Base-by-base conservation (phyloP, 30 jellyfish, hydroid and myxozoan species). In the Hydractinia echinata region DNA sequence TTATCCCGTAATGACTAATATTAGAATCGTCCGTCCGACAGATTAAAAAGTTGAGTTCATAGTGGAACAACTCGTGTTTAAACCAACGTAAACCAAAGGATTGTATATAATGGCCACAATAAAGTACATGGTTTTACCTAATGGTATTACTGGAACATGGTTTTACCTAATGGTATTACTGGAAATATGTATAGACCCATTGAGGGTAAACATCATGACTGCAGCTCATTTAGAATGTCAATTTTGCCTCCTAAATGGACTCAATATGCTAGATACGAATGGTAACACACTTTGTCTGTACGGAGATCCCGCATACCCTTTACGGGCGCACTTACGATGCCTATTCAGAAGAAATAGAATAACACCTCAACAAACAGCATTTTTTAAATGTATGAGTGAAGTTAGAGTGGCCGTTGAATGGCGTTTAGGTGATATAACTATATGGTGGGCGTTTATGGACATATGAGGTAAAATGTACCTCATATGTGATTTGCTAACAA, bases 391-490 rank as follows among this genome's bases (percentile, higher is more conserved):
- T 49, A n/a, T n/a, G n/a, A n/a, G n/a, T n/a, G n/a, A n/a, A n/a
- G n/a, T n/a, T n/a, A n/a, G n/a, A n/a, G n/a, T n/a, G n/a, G n/a
- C n/a, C n/a, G n/a, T n/a, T n/a, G n/a, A n/a, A n/a, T n/a, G n/a
- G n/a, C n/a, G n/a, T 51, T 77, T 77, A 15, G 85, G 85, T 10
- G 84, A 55, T n/a, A 77, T 77, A 8, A 13, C 52, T 10, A 55
- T n/a, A 11, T 77, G 48, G 73, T 52, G 14, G 50, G 85, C 85
- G 13, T 77, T 55, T 55, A 18, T 77, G 10, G 85, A 77, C 55
- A 55, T 16, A n/a, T 84, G 10, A 8, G 83, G 85, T 7, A 77
- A 51, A 9, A 55, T 77, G 83, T 77, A 77, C 84, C 73, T 15
- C 14, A 77, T 48, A 7, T 73, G 82, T 48, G 82, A 74, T 9